Percentiles rank a stretch among this genome's conserved stretches.
phyloP scores from a whole-genome alignment of 2,113 vertebrate species.

The Rhinichthys klamathensis region DNA sequence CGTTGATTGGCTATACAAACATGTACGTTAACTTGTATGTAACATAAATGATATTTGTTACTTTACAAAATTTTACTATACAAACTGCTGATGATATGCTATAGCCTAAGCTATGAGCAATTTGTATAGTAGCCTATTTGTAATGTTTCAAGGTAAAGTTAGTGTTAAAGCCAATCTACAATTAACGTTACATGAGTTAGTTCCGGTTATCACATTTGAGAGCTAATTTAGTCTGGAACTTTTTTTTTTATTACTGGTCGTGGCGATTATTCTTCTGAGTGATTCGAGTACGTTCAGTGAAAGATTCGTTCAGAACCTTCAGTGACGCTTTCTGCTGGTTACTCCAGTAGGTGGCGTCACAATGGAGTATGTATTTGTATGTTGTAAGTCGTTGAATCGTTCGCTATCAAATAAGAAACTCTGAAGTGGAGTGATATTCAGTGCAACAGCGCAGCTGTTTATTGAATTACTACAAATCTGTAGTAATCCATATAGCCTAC shows the following conservation, averaged over 20 bases:
- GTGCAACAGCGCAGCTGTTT: not conserved
- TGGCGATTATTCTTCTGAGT: not conserved
- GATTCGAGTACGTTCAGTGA: not conserved
- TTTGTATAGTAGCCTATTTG: too few relatives aligned
- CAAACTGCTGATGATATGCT: too few relatives aligned
- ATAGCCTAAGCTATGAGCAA: too few relatives aligned
- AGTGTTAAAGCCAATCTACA: not conserved
- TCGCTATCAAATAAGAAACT: not conserved
- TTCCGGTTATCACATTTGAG: not conserved
- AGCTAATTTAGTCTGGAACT: not conserved
- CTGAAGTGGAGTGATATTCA: not conserved
- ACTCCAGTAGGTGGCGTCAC: conserved; percentile 3
- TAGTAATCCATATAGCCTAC: too few relatives aligned
- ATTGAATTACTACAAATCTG: too few relatives aligned
- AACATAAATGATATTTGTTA: too few relatives aligned
- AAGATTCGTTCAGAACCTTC: not conserved
- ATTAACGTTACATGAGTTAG: not conserved
- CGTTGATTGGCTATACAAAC: not conserved
- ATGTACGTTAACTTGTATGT: too few relatives aligned
- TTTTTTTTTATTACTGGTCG: not conserved
- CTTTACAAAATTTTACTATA: too few relatives aligned
- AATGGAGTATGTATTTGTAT: not conserved
- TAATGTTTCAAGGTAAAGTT: not conserved
- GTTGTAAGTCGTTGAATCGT: not conserved
- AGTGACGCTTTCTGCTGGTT: not conserved